Base-by-base conservation (phyloP, 2,888 invertebrate species). In the Protodeltote pygarga region DNA sequence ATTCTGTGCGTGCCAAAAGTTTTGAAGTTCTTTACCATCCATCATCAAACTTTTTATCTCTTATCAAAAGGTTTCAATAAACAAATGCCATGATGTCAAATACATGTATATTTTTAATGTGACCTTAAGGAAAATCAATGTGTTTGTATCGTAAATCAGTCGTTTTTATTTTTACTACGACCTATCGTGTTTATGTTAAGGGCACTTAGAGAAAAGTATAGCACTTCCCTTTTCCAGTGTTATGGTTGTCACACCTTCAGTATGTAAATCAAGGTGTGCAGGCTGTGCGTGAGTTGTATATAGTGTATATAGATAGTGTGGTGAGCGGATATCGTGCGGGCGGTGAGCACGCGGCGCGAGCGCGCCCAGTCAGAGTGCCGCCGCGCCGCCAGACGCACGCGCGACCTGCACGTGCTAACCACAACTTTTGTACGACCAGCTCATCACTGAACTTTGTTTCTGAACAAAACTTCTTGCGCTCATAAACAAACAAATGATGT, bases 361-460 rank as follows among this genome's bases (percentile, higher is more conserved):
- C 90, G 88, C 91, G 89, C 77, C 92, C 92, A 90, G 92, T 92
- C 92, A 87, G 87, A 90, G 89, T 91, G 92, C 90, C 91, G 92
- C 91, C 92, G 92, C 92, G 91, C 89, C 71, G 72, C 75, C 75
- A 88, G 89, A 87, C 90, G 88, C 92, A 90, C 91, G 91, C 91
- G 85, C 87, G 77, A 79, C 75, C 72, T 83, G 85, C 86, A 89
- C 88, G 77, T 77, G 77, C 73, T 64, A 57, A 70, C 82, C 79
- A 82, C 83, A 68, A 71, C 65, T 74, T 57, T 42, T 45, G 61
- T 69, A 71, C 80, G 58, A 77, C 61, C 65, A 70, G 55, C 76
- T 80, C 80, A 82, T 89, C 83, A 88, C 87, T 79, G 78, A 81
- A 89, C 80, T 71, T 69, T 70, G 65, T 67, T 65, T 72, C 73